Percentiles rank a stretch among this genome's conserved stretches.
Conservation (phyloP, 2,113 vertebrate species). For the pig (Sus scrofa) region DNA sequence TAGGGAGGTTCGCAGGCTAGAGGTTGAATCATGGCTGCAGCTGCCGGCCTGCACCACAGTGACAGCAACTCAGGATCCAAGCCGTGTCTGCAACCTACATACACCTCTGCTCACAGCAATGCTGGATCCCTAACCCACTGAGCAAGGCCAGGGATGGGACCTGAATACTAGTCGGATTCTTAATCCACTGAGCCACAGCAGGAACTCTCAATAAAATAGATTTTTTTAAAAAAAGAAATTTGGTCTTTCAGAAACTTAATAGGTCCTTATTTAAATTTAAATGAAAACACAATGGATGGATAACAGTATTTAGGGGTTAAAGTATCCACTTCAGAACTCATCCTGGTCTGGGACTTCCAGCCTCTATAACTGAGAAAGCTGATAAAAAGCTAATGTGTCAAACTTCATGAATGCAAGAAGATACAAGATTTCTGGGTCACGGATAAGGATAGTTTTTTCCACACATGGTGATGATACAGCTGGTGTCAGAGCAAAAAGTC, state of each 20-base stretch:
- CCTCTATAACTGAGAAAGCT: not conserved
- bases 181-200: too few species aligned
- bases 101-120: too few species aligned
- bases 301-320: not conserved
- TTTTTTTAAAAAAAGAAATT: not conserved
- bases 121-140: too few species aligned
- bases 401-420: not conserved
- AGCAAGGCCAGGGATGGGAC: too few species aligned
- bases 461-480: not conserved
- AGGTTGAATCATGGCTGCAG: too few species aligned
- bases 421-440: not conserved
- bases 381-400: not conserved
- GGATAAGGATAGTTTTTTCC: not conserved
- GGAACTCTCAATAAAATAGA: too few species aligned
- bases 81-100: too few species aligned
- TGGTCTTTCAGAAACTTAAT: not conserved
- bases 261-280: slow-evolving; percentile 19
- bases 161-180: too few species aligned
- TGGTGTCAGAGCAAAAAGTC: not conserved
- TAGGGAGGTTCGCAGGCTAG: too few species aligned
- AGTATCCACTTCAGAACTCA: not conserved
- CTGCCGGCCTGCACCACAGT: too few species aligned
- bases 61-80: too few species aligned
- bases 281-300: not conserved
- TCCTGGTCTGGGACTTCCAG: not conserved